Conservation (phyloP, 30 jellyfish, hydroid and myxozoan species). For the Chironex yamaguchii region DNA sequence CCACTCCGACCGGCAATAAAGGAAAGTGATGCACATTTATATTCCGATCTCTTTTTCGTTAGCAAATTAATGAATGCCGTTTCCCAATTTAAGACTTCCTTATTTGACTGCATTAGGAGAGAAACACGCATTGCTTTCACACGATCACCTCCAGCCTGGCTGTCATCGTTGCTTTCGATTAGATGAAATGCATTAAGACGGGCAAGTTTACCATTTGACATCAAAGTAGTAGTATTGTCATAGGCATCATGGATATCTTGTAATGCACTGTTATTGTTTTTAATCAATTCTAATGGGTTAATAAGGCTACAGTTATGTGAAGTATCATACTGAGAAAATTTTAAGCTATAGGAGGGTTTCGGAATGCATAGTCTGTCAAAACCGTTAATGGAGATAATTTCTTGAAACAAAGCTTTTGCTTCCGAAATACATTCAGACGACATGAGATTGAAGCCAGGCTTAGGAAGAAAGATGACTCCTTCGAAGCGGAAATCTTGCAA, state of each 20-base stretch:
- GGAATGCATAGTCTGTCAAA: slow-evolving; percentile 39
- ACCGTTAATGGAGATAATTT: slow-evolving; percentile 30
- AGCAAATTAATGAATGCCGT: slow-evolving; percentile 13
- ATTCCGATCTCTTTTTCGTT: neutral
- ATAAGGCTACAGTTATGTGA: slow-evolving; percentile 15
- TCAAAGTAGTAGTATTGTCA: slow-evolving; percentile 1
- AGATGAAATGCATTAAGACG: neutral
- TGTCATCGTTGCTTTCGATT: neutral
- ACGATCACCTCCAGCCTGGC: neutral
- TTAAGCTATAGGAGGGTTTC: slow-evolving; percentile 5
- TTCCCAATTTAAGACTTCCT: slow-evolving; percentile 60
- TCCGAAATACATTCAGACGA: slow-evolving; percentile 11
- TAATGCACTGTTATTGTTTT: neutral
- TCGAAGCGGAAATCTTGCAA: slow-evolving; percentile 48
- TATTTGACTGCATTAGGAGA: slow-evolving; percentile 23
- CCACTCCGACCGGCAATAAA: slow-evolving; percentile 56
- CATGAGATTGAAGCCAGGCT: slow-evolving; percentile 43
- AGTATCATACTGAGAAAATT: neutral
- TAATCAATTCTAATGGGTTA: slow-evolving; percentile 67
- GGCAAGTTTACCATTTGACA: slow-evolving; percentile 76
- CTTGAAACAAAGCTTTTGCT: slow-evolving; percentile 18
- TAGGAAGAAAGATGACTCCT: slow-evolving; percentile 52
- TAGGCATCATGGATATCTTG: slow-evolving; percentile 1
- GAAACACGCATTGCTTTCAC: slow-evolving; percentile 58
- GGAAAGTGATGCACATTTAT: neutral